Percentiles rank a stretch among this genome's conserved stretches.
These are phyloP conservation scores for Ailurus styani DNA, from an alignment of 2,113 vertebrate genomes.

Conservation along the genomic window DNA sequence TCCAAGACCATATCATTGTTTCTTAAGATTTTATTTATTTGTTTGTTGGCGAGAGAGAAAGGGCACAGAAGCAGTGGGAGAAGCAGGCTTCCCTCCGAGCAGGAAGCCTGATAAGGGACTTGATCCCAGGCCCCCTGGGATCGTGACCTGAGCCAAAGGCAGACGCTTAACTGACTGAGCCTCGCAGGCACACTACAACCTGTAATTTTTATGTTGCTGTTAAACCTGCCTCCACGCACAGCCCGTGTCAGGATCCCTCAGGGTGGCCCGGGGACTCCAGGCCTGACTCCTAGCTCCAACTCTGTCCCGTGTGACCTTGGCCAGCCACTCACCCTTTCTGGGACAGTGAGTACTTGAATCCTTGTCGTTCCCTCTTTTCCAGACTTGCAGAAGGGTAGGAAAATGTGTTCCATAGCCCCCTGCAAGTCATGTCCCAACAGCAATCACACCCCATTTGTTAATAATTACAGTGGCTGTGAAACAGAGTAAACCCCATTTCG, in stretches of 20 bases:
- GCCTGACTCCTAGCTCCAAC: neutral
- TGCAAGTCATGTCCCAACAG: neutral
- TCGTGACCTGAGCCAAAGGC: too few relatives aligned
- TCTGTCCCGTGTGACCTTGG: neutral
- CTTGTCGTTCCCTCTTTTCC: neutral
- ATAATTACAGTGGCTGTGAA: neutral
- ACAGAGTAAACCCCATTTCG: neutral
- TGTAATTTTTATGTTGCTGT: neutral
- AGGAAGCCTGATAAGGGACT: too few relatives aligned
- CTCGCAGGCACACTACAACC: too few relatives aligned
- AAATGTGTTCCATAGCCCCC: neutral
- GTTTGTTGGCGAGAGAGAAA: too few relatives aligned
- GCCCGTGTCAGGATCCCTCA: neutral
- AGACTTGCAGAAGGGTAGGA: neutral
- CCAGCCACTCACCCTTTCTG: neutral
- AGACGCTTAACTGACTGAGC: too few relatives aligned
- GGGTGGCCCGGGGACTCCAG: neutral
- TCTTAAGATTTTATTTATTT: too few relatives aligned
- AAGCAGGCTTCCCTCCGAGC: too few relatives aligned
- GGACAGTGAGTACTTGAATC: neutral
- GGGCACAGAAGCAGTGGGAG: too few relatives aligned
- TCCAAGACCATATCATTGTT: too few relatives aligned
- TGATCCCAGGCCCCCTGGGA: too few relatives aligned
- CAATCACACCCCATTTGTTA: neutral
- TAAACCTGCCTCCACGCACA: neutral